Base-by-base conservation (phyloP, 2,888 invertebrate genomes). In the Agrotis clavis region DNA sequence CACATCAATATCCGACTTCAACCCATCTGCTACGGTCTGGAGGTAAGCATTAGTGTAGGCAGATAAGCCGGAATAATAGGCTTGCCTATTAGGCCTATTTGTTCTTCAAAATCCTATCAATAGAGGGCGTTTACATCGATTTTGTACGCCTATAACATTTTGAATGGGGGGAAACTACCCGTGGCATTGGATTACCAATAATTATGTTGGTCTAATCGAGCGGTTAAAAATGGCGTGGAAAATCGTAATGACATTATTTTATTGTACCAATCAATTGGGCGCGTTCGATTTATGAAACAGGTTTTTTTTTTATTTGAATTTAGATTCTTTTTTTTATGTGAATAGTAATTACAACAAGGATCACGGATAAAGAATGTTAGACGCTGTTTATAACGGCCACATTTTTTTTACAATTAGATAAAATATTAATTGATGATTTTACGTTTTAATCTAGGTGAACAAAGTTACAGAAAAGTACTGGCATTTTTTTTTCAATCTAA, bases 1-100 rank as follows among this genome's bases (percentile, higher is more conserved):
- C 69, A 79, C 77, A 79, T 84, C 79, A 81, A 89, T 87, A 88
- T 85, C 79, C 78, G 87, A 88, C 87, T 88, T 87, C 84, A 88
- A 87, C 87, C 83, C 83, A 90, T 90, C 88, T 86, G 90, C 82
- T 85, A 91, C 90, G 92, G 89, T 89, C 83, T 77, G 72, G 73
- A 83, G 82, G 85, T 83, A 82, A 79, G 84, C 86, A 87, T 90
- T 88, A 87, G 83, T 81, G 76, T 80, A 86, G 84, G 78, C 78
- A 83, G 86, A 87, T 86, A 86, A 84, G 79, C 77, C 62, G 80
- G 80, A 86, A 86, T 85, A 88, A 89, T 88, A 80, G 74, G 73
- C 64, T 57, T 51, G 59, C 51, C 71, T 62, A 82, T 77, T 71
- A 81, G 25, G 57, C 68, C 62, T 86, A 81, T 85, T 87, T 87